These are phyloP conservation scores for Neotoma lepida DNA, from an alignment of 2,113 vertebrate species.

Conservation along the genomic window DNA sequence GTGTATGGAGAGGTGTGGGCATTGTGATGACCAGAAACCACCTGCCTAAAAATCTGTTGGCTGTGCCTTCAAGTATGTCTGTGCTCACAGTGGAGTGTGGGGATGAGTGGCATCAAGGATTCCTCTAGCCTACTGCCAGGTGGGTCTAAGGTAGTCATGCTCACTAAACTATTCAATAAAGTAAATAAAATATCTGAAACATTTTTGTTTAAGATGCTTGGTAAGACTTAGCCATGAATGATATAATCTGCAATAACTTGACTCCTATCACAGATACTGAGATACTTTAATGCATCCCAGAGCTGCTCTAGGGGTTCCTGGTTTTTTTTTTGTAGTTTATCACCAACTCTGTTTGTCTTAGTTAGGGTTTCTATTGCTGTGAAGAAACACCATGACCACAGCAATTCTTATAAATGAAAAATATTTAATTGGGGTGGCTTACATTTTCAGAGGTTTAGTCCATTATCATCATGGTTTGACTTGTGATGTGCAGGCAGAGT, in stretches of 20 bases:
- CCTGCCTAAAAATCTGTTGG: fast-evolving
- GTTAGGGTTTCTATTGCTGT: background rate
- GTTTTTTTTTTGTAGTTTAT: fast-evolving
- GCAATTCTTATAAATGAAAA: background rate
- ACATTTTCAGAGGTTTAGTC: background rate
- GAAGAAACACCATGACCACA: background rate
- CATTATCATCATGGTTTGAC: background rate
- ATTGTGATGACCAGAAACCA: background rate
- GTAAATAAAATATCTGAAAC: background rate
- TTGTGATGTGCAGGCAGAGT: background rate
- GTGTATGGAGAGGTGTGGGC: background rate
- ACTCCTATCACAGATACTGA: background rate
- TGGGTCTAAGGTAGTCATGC: too few species aligned
- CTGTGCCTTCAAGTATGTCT: too few species aligned
- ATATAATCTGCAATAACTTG: fast-evolving
- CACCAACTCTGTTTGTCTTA: background rate
- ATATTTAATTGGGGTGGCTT: background rate
- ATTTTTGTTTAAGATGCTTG: background rate
- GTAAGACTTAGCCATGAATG: background rate
- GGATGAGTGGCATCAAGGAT: fast-evolving
- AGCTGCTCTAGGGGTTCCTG: fast-evolving
- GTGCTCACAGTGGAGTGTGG: too few species aligned
- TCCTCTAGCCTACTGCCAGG: too few species aligned
- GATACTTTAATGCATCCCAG: background rate
- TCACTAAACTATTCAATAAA: too few species aligned